Base-by-base conservation (phyloP, 2,888 invertebrate species). In the Meteorus colon region DNA sequence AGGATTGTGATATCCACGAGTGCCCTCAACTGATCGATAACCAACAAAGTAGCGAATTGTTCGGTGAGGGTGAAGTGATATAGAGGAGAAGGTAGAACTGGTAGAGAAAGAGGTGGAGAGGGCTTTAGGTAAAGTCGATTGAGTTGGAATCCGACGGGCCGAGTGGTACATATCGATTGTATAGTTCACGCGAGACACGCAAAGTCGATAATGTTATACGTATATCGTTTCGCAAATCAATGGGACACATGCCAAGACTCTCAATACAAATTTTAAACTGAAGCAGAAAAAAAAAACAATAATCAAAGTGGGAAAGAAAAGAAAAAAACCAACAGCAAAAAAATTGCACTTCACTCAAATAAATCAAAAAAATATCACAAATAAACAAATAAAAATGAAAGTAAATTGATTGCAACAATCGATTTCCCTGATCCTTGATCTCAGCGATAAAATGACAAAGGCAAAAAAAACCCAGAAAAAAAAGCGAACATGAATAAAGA, bases 1-100 rank as follows among this genome's bases (percentile, higher is more conserved):
- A 19, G 55, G 19, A 55, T 55, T 55, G 19, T 55, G 55, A 69
- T 69, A 55, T 55, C 71, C 65, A 60, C 68, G 63, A 48, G 45
- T 37, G 41, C 66, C 71, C 68, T 41, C 41, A 65, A 65, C 59
- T 66, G 63, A 45, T 62, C 68, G 69, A 60, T 62, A 67, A 75
- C 67, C 65, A 59, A 45, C 65, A 63, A 34, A 71, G 77, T 78
- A 75, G 75, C 70, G 73, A 76, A 74, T 75, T 75, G 74, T 73
- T 67, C 69, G 71, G 67, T 55, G 55, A 55, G 62, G 74, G 74
- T 73, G 69, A 73, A 67, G 76, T 69, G 74, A 77, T 74, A 69
- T 69, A 59, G 73, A 74, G 62, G 66, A 70, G 71, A 73, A 70
- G 12, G 41, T 41, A 41, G 41, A 73, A 59, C 66, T n/a, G n/a